Evolutionary conservation across 2,797 vertebrate species (phyloP), one percentile per base, ranked within the genome.

Genomic region (Sebastes umbrosus): DNA sequence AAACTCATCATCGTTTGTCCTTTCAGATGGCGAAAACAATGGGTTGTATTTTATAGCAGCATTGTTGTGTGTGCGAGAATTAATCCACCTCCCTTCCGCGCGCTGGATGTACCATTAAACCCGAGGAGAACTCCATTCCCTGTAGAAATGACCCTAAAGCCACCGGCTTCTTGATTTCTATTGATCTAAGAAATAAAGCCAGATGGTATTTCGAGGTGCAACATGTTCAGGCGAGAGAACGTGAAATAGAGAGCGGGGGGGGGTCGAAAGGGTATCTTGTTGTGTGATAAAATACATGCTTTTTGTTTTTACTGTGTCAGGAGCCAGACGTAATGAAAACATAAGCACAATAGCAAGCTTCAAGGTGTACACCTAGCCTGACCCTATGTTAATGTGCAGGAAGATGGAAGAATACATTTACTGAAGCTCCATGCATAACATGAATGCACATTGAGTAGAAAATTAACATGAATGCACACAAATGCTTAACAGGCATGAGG

Each of bases 1-100:
- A 76, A 89, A 91, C 73, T 87, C 84, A 86, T 93, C 84, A 86
- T 89, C 81, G 62, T 71, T 65, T 74, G 75, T 82, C 65, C 76
- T 86, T 75, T 85, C 54, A 79, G 43, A 75, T 9, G 52, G 57
- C 65, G 20, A 83, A 91, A 92, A 90, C 88, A 90, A 86, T 74
- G 77, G 57, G 63, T 55, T 69, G 54, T 79, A 83, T 78, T 84
- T 82, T 65, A 73, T 72, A 71, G 80, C 71, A 63, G 64, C 34
- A 73, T 73, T 86, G 76, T 73, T 82, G 74, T 69, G 69, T 32
- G 66, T 24, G 34, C 31, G 5, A 70, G 60, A 88, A 91, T 84
- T 80, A 91, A 91, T 91, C 88, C 77, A 78, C 77, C 16, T 73
- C 78, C 80, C 70, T 79, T 79, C 71, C 52, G 34, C 64, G 27